Evolutionary conservation across 2,888 invertebrate species (phyloP).

Genomic region (Hyppa rectilinea): DNA sequence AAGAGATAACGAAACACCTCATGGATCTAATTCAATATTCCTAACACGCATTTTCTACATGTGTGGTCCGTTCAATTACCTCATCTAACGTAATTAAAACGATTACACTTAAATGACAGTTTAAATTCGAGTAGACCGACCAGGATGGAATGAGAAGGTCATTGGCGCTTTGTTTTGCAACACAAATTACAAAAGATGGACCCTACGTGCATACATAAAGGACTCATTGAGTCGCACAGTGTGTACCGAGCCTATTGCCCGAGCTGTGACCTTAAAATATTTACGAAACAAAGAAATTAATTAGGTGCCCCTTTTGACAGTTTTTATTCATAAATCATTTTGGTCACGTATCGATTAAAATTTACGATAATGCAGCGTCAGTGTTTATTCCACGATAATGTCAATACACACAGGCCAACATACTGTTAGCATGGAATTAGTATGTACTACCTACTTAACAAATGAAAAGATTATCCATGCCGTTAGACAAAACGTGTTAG

Average conservation of each 20-base stretch:
- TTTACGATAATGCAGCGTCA: constrained; percentile 7
- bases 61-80: constrained; percentile 35
- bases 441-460: too few species aligned
- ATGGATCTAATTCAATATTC: constrained; percentile 26
- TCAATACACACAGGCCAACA: background rate
- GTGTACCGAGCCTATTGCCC: constrained; percentile 38
- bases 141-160: constrained; percentile 58
- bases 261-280: constrained; percentile 60
- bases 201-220: constrained; percentile 53
- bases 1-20: background rate
- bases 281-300: constrained; percentile 57
- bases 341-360: constrained; percentile 18
- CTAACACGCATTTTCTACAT: constrained; percentile 8
- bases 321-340: constrained; percentile 22
- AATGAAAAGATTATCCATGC: background rate
- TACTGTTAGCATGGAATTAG: too few species aligned
- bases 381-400: constrained; percentile 16
- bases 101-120: constrained; percentile 34
- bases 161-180: constrained; percentile 63
- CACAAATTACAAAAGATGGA: constrained; percentile 52
- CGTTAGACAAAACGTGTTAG: background rate
- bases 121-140: constrained; percentile 49
- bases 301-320: constrained; percentile 18
- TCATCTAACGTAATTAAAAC: constrained; percentile 28
- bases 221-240: constrained; percentile 44